A percentile compares a stretch with the other conserved stretches of the same genome.
Conservation (phyloP, 2,888 invertebrate genomes). For the Chrysodeixis includens region DNA sequence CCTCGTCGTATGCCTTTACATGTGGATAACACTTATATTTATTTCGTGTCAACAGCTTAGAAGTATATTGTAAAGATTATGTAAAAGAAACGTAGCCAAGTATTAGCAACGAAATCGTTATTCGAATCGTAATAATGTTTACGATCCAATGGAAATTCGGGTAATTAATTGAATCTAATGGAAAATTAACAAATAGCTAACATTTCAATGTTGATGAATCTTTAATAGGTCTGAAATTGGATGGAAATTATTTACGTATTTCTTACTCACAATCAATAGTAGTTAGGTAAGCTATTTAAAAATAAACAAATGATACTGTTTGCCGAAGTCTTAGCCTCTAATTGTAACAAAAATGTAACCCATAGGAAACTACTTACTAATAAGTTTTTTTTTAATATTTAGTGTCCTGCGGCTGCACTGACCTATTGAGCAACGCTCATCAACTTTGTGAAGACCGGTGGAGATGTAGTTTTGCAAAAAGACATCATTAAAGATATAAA, state of each 20-base stretch:
- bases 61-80: conserved; percentile 25
- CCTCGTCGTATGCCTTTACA: conserved; percentile 25
- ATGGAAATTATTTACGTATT: not conserved
- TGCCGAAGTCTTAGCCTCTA: no score
- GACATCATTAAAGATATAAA: conserved; percentile 27
- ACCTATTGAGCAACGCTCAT: not conserved
- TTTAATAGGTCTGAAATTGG: not conserved
- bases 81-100: conserved; percentile 29
- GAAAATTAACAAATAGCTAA: conserved; percentile 32
- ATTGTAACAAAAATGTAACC: no score
- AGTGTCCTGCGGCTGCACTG: not conserved
- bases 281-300: not conserved
- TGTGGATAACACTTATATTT: conserved; percentile 20
- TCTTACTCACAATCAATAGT: not conserved
- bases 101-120: conserved; percentile 34
- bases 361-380: no score
- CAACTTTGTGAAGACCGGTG: not conserved
- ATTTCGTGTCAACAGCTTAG: conserved; percentile 7
- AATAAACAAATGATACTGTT: conserved; percentile 2
- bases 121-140: conserved; percentile 28
- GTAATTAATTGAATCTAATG: conserved; percentile 41
- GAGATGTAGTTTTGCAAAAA: conserved; percentile 10
- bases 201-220: conserved; percentile 22
- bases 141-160: conserved; percentile 25
- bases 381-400: not conserved